Conservation (phyloP, 2,113 vertebrate genomes). For the Halcyon senegalensis region DNA sequence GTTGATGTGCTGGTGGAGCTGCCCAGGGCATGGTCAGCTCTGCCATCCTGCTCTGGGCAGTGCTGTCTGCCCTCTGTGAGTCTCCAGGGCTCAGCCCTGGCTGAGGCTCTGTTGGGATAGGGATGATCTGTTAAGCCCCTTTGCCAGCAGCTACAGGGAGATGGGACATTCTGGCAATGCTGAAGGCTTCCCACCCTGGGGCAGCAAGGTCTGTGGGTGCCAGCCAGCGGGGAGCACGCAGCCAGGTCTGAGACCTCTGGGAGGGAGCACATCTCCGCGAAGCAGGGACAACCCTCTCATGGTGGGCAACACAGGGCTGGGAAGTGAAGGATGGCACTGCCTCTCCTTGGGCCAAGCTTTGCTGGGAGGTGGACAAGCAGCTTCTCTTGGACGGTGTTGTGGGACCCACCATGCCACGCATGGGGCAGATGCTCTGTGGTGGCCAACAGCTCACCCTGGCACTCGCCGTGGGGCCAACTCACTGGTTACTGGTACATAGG, state of each 20-base stretch:
- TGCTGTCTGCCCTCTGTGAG: accelerated
- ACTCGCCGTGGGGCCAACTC: accelerated
- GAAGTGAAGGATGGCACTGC: not conserved
- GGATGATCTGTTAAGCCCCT: not conserved
- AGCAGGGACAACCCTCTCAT: not conserved
- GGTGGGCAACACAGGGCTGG: not conserved
- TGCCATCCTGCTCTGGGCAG: not conserved
- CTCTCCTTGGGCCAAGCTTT: not conserved
- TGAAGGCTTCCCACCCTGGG: not conserved
- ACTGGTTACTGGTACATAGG: accelerated
- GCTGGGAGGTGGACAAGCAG: not conserved
- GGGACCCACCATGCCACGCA: accelerated
- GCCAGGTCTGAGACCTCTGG: accelerated
- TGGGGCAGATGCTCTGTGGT: not conserved
- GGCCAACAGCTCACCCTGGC: not conserved
- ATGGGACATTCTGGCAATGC: not conserved
- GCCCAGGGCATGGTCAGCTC: not conserved
- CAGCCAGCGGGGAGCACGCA: accelerated
- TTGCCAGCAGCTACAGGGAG: not conserved
- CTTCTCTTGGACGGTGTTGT: not conserved
- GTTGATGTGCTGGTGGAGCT: accelerated
- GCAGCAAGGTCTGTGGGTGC: not conserved
- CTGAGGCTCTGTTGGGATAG: not conserved
- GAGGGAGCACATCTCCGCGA: accelerated
- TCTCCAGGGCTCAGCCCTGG: accelerated